phyloP scores from a whole-genome alignment of 1,140 invertebrate genomes.

The Manduca sexta region DNA sequence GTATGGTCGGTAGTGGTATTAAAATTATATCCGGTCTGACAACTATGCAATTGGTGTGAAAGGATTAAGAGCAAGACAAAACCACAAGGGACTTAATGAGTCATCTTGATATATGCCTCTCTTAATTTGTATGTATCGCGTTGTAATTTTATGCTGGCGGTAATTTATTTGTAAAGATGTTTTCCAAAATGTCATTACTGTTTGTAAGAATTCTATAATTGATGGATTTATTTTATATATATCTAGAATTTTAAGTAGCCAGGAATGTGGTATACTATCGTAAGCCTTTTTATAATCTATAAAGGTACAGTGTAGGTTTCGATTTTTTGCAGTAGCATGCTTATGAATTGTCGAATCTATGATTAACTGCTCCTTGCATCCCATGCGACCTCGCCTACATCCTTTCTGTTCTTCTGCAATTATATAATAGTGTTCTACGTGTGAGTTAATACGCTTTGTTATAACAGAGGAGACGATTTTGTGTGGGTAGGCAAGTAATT shows the following conservation, averaged over 20 bases:
- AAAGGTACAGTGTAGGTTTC: too few species aligned
- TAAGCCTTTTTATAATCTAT: too few species aligned
- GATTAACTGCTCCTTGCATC: background rate
- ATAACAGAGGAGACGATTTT: constrained; percentile 19
- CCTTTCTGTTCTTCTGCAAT: constrained; percentile 18
- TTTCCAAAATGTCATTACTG: too few species aligned
- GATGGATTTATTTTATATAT: too few species aligned
- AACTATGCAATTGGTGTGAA: background rate
- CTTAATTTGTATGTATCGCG: background rate
- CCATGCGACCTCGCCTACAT: background rate
- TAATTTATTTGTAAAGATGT: too few species aligned
- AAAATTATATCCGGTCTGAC: background rate
- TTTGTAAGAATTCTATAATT: too few species aligned
- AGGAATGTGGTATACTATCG: too few species aligned
- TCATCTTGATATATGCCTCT: background rate
- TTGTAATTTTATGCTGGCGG: too few species aligned
- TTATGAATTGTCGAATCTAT: background rate
- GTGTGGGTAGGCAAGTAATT: constrained; percentile 20
- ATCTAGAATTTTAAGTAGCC: too few species aligned
- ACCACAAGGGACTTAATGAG: background rate
- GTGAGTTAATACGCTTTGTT: constrained; percentile 7
- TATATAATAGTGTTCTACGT: constrained; percentile 14
- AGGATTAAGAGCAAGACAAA: background rate
- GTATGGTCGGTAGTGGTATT: too few species aligned
- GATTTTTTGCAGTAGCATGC: background rate